A percentile compares a stretch with the other conserved stretches of the same genome.
These are phyloP conservation scores for Rafetus swinhoei DNA, from an alignment of 2,113 vertebrate genomes.

Conservation along the genomic window DNA sequence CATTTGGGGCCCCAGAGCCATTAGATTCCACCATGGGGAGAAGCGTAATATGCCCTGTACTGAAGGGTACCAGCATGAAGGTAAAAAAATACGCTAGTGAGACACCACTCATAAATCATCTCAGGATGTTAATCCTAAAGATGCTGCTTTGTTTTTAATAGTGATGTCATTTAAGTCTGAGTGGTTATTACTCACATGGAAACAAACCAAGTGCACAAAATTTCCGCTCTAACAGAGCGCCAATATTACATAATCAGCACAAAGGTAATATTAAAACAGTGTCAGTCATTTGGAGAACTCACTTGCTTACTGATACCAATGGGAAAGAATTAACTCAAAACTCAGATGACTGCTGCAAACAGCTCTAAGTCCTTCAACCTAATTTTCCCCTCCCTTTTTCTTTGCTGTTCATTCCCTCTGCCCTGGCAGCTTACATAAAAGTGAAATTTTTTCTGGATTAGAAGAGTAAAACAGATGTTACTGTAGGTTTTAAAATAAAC, in stretches of 20 bases:
- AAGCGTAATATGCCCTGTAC: not conserved
- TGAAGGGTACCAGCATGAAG: not conserved
- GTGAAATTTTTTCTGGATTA: conserved; percentile 13
- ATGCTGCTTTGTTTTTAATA: not conserved
- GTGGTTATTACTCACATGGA: not conserved
- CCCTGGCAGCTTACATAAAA: not conserved
- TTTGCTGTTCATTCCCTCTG: not conserved
- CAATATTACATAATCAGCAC: not conserved
- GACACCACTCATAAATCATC: not conserved
- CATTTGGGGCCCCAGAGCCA: not conserved
- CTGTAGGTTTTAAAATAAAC: conserved; percentile 30
- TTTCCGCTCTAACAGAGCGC: not conserved
- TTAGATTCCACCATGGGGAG: not conserved
- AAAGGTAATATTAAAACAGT: not conserved
- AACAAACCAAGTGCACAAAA: not conserved
- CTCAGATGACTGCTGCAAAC: not conserved
- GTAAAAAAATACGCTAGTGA: not conserved
- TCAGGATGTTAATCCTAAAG: not conserved
- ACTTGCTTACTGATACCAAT: not conserved
- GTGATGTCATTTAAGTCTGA: not conserved
- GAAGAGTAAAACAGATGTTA: conserved; percentile 53
- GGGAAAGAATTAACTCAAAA: not conserved
- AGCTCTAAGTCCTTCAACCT: not conserved
- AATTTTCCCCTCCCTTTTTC: not conserved
- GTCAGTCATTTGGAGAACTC: not conserved